These are phyloP conservation scores for Aselliscus stoliczkanus DNA, from an alignment of 2,797 vertebrate species.

Conservation along the genomic window DNA sequence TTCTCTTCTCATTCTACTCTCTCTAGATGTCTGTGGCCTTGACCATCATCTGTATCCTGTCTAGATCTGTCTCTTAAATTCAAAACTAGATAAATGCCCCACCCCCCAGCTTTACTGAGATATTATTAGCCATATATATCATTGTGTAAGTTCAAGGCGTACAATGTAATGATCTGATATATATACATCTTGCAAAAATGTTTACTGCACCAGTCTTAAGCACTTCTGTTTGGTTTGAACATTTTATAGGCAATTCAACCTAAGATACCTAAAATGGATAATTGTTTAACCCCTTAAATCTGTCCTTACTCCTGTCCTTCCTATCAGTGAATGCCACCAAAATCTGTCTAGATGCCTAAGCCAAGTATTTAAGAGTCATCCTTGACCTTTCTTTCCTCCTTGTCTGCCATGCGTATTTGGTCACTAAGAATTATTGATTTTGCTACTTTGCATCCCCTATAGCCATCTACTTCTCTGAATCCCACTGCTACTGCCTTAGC, in stretches of 20 bases:
- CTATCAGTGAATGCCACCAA: background rate
- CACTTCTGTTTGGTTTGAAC: background rate
- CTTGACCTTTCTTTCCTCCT: background rate
- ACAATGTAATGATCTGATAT: background rate
- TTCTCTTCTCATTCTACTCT: background rate
- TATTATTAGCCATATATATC: background rate
- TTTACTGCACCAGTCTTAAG: background rate
- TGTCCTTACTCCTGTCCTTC: background rate
- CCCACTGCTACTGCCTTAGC: background rate
- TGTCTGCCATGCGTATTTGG: background rate
- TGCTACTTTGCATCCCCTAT: background rate
- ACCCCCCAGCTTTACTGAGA: background rate
- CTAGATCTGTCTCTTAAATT: background rate
- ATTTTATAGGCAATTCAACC: background rate
- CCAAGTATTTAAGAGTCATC: background rate
- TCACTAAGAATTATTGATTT: background rate
- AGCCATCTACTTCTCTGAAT: background rate
- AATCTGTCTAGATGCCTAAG: background rate
- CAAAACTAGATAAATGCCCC: background rate
- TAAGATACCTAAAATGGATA: background rate
- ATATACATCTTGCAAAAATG: background rate
- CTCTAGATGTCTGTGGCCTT: background rate
- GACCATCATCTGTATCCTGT: background rate
- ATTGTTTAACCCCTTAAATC: background rate
- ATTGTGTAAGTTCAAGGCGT: background rate